Percentiles rank a stretch among this genome's conserved stretches.
Conservation (phyloP, 2,797 vertebrate genomes). For the Falco biarmicus region DNA sequence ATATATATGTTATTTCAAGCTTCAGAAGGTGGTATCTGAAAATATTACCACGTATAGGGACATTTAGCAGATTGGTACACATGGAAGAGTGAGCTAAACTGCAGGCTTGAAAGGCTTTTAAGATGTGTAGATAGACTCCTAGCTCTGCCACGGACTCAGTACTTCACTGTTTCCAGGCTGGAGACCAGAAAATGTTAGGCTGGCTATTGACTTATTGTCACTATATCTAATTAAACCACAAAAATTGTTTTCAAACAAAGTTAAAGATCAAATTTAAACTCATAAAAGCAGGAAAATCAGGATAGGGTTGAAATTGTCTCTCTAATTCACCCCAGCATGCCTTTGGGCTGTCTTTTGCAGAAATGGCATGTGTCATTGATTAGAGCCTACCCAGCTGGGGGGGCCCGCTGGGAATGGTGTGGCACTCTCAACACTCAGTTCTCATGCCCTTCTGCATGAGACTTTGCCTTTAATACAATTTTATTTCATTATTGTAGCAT, state of each 20-base stretch:
- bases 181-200: background rate
- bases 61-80: background rate
- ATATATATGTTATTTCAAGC: background rate
- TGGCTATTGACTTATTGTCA: background rate
- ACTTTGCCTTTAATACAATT: background rate
- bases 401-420: background rate
- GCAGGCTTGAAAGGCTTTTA: background rate
- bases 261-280: slow-evolving; percentile 24
- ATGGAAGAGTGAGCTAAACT: background rate
- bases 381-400: background rate
- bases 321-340: background rate
- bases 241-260: slow-evolving; percentile 13
- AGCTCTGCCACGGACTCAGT: background rate
- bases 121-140: background rate
- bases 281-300: slow-evolving; percentile 6
- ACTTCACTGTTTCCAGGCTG: background rate
- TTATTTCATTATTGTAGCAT: background rate
- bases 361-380: slow-evolving; percentile 13
- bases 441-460: background rate
- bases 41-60: background rate
- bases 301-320: background rate
- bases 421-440: background rate
- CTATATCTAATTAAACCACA: background rate
- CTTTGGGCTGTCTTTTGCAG: slow-evolving; percentile 26
- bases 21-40: slow-evolving; percentile 14